These are phyloP conservation scores for Acrossocheilus wenchowensis DNA, from an alignment of 2,797 vertebrate genomes.

Conservation along the genomic window DNA sequence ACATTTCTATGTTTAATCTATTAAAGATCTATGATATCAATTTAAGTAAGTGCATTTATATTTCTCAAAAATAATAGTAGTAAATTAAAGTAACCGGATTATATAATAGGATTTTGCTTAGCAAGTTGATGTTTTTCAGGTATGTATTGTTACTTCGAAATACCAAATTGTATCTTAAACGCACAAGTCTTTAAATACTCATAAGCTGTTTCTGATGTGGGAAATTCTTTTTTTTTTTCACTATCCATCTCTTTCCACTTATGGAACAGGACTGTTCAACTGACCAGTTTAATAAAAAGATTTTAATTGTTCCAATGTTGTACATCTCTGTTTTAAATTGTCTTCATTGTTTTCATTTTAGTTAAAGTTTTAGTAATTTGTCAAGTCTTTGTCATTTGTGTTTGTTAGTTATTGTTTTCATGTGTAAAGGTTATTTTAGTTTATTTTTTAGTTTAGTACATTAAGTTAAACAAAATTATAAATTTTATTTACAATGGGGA, in stretches of 20 bases:
- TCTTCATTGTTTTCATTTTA: neutral
- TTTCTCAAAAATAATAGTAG: neutral
- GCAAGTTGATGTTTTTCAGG: neutral
- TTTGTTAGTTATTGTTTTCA: neutral
- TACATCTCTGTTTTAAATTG: conserved; percentile 27
- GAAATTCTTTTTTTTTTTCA: neutral
- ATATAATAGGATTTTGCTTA: neutral
- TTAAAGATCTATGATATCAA: neutral
- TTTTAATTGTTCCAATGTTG: neutral
- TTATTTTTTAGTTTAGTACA: no score
- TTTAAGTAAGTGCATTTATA: conserved; percentile 18
- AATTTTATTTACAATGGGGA: no score
- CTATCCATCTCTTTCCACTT: neutral
- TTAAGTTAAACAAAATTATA: no score
- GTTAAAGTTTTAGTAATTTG: neutral
- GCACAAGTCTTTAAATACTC: conserved; percentile 48
- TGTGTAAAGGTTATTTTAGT: no score
- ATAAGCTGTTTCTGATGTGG: conserved; percentile 19
- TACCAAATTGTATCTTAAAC: conserved; percentile 49
- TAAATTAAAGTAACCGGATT: neutral
- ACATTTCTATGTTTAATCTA: conserved; percentile 29
- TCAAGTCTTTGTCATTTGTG: neutral
- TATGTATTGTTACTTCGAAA: neutral
- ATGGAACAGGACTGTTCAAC: neutral
- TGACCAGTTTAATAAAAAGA: conserved; percentile 27